phyloP scores from a whole-genome alignment of 2,113 vertebrate species.

The Takifugu bimaculatus region DNA sequence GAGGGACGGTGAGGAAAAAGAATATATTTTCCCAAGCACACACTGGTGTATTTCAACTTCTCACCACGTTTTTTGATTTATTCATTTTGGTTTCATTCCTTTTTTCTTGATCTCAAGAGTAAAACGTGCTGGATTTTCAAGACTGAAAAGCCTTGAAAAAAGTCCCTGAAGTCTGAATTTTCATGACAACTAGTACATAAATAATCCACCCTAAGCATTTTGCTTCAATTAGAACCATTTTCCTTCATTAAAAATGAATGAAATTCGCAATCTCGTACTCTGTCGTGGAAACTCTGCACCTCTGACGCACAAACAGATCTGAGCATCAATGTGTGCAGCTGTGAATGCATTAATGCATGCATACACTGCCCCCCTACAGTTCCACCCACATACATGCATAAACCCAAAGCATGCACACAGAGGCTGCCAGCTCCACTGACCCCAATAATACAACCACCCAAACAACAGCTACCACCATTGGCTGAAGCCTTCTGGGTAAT shows the following conservation, averaged over 20 bases:
- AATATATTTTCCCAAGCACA: not conserved
- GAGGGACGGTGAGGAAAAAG: not conserved
- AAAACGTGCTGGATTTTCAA: not conserved
- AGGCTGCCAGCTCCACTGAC: slow-evolving; percentile 61
- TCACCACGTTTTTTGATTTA: not conserved
- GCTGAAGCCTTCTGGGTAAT: slow-evolving; percentile 53
- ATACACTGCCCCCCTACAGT: slow-evolving; percentile 1
- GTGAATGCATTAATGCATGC: not conserved
- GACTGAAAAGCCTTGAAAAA: not conserved
- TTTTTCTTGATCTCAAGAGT: too few relatives aligned
- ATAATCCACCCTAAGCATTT: too few relatives aligned
- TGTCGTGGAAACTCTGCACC: too few relatives aligned
- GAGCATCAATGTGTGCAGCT: slow-evolving; percentile 7
- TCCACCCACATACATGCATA: slow-evolving; percentile 13
- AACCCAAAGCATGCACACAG: slow-evolving; percentile 15
- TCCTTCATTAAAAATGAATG: too few relatives aligned
- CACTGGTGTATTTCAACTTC: not conserved
- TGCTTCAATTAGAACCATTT: too few relatives aligned
- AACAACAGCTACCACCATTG: slow-evolving; percentile 58
- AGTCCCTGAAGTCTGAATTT: too few relatives aligned
- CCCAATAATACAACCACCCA: slow-evolving; percentile 56
- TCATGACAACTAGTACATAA: too few relatives aligned
- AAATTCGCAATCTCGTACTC: too few relatives aligned
- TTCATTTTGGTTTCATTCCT: too few relatives aligned
- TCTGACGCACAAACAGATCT: not conserved